Evolutionary conservation across 1,140 invertebrate genomes (phyloP), one percentile per base, ranked within the genome.

Genomic region (Thaumatotibia leucotreta): DNA sequence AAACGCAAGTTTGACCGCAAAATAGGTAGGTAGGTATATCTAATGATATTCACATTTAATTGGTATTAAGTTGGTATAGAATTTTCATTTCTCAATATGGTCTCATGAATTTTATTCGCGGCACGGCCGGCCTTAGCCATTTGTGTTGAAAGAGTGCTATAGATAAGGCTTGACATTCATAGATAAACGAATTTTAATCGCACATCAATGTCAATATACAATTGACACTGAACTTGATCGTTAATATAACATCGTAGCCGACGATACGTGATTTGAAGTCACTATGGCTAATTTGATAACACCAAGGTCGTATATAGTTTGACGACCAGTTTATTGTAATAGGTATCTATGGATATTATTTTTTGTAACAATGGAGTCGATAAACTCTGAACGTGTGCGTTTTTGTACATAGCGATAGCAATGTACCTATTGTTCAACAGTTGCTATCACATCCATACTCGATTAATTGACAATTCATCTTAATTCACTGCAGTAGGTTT

Each of bases 171-270:
- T 58, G 52, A 58, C 52, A 58, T 58, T 58, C 23, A 58, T 58
- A 58, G 52, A 58, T 58, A 58, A 58, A 58, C 52, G 52, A 58
- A 58, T 58, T 58, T 58, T 58, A 58, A 58, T 58, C 52, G 52
- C 52, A 27, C 52, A 58, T 58, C 52, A 58, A 58, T 58, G 52
- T 58, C 52, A 58, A 58, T 58, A 58, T 14, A 58, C 27, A 58
- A 58, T 58, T 29, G 52, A 58, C 52, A 58, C 29, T 58, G 52
- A 58, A 58, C 52, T 58, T 58, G 52, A 11, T 27, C n/a, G 52
- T 58, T 58, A 31, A 24, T 58, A 58, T 58, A 58, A 24, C 24
- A 58, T 27, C 29, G 24, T 58, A 31, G 27, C 24, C 24, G 27
- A 58, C 27, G 52, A 27, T 58, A 29, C 52, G 52, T 58, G 52